Evolutionary conservation across 2,888 invertebrate species (phyloP), one percentile per base, ranked within the genome.

Genomic region (Idaea aversata): DNA sequence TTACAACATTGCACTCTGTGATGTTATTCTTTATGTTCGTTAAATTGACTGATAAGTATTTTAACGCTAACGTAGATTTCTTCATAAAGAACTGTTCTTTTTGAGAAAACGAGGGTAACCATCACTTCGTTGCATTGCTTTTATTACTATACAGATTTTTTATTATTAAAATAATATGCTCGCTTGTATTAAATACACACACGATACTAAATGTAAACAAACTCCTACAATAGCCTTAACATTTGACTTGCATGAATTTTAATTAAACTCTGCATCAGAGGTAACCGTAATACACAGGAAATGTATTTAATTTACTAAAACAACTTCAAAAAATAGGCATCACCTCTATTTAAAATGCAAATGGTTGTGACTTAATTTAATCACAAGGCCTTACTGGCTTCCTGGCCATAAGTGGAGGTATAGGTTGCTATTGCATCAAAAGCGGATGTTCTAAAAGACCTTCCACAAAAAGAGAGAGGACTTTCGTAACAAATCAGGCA

Each of bases 1-100:
- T 47, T 47, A 73, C 67, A 74, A 67, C 72, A 72, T 63, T 70
- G 70, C 76, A 75, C 75, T 74, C 77, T 78, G 76, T 73, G 77
- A 63, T 62, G 47, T 66, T 68, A 72, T 68, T 67, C 72, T 75
- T 74, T 74, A 69, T 72, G 70, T 65, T 35, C 59, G 71, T 73
- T 78, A 72, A 73, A 78, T 73, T 76, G 69, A 70, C 70, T 72
- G 72, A 67, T 71, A 77, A 73, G 69, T 72, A 60, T 66, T 70
- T 47, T 68, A 67, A 61, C 66, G 47, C 47, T 13, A 47, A 47
- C 47, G 38, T 38, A 38, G 38, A 47, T 47, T 47, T 47, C 7
- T 47, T 47, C 38, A 38, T 38, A 38, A 38, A 13, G 7, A 38
- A 38, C 38, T 38, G 38, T 38, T 38, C 38, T 7, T 47, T 47